Evolutionary conservation across 1,140 invertebrate species (phyloP), one percentile per base, ranked within the genome.

Genomic region (Pachypeltis micranthus): DNA sequence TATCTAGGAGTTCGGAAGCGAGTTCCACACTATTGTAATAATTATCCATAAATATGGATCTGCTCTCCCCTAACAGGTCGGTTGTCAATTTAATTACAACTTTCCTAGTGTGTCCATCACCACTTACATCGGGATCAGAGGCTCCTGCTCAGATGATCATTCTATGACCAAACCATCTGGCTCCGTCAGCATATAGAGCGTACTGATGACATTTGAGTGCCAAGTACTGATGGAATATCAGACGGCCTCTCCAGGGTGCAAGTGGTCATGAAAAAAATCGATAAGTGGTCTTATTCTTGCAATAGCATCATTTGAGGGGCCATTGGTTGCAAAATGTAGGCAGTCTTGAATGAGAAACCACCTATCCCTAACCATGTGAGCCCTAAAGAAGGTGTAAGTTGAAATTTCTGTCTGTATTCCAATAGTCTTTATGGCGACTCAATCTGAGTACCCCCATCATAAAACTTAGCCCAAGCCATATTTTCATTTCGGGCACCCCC

Each of bases 171-270:
- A 63, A 10, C 65, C 65, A 27, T 66, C 56, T n/a, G 59, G 26
- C 56, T 62, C 66, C 24, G 62, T 69, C 39, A 72, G 66, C 64
- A 69, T 68, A 62, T 68, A 69, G 44, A 72, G 63, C 67, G 54
- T 73, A 72, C 31, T 39, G 7, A 16, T 39, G 31, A 7, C 16
- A 10, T 61, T 72, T 72, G 56, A 68, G 67, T 63, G 69, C 62
- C 57, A 71, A 70, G 54, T 75, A 70, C 61, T 74, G 70, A 60
- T 65, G 63, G 64, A 72, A 74, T 16, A 65, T 60, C 44, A 74
- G 63, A 44, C 70, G 62, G 31, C 73, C 71, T 47, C 67, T 61
- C 64, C 68, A 74, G 44, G 71, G 67, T 4, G 70, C n/a, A n/a
- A n/a, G n/a, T n/a, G n/a, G n/a, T n/a, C n/a, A n/a, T n/a, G n/a